These are phyloP conservation scores for Meles meles DNA, from an alignment of 2,113 vertebrate genomes.

Conservation along the genomic window DNA sequence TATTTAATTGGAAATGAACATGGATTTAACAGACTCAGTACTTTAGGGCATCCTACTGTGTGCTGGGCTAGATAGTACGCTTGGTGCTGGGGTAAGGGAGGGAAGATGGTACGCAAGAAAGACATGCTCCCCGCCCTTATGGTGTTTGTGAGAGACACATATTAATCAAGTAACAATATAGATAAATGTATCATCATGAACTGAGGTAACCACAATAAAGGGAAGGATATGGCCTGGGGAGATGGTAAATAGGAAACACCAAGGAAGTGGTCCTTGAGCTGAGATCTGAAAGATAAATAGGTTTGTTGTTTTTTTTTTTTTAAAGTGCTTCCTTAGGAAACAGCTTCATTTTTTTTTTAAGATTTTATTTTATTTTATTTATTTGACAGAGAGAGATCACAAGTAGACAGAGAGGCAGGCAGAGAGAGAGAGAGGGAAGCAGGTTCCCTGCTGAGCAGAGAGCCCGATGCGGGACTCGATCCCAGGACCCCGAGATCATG, in stretches of 20 bases:
- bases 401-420: too few relatives aligned
- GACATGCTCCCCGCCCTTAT: neutral
- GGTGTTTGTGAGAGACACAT: neutral
- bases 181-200: neutral
- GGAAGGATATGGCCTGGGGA: neutral
- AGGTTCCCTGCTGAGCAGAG: too few relatives aligned
- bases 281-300: neutral
- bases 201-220: neutral
- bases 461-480: too few relatives aligned
- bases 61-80: neutral
- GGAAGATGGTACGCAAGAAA: neutral
- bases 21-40: slow-evolving; percentile 12
- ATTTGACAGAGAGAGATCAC: too few relatives aligned
- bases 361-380: too few relatives aligned
- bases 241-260: slow-evolving; percentile 6
- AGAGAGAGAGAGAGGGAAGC: too few relatives aligned
- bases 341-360: too few relatives aligned
- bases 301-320: too few relatives aligned
- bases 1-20: slow-evolving; percentile 5
- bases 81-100: neutral
- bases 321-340: too few relatives aligned
- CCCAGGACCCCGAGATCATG: too few relatives aligned
- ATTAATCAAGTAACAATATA: neutral
- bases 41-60: slow-evolving; percentile 12
- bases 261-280: neutral